A percentile compares a stretch with the other conserved stretches of the same genome.
Conservation (phyloP, 2,797 vertebrate species). For the Sebastes melanostomus region DNA sequence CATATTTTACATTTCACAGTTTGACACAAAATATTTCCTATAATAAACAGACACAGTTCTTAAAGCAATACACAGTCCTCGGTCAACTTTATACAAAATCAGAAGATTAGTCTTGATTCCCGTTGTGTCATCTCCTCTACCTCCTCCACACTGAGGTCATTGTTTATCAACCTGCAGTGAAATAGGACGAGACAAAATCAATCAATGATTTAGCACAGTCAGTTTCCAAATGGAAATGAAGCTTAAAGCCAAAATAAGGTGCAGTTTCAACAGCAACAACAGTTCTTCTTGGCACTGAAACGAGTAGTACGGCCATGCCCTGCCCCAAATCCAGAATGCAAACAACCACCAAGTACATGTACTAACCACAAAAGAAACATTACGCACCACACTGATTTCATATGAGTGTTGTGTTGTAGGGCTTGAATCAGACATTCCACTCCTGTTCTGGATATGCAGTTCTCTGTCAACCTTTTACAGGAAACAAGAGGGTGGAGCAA, state of each 20-base stretch:
- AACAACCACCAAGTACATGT: background rate
- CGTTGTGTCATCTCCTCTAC: constrained; percentile 67
- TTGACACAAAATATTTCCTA: background rate
- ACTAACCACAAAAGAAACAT: background rate
- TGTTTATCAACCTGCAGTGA: constrained; percentile 83
- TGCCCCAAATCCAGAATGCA: background rate
- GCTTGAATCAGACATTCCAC: constrained; percentile 82
- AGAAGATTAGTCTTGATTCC: constrained; percentile 81
- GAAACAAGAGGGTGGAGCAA: constrained; percentile 23
- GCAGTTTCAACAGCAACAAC: background rate
- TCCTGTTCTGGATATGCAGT: constrained; percentile 80
- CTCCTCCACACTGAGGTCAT: constrained; percentile 81
- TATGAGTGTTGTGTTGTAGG: constrained; percentile 73
- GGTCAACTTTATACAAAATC: constrained; percentile 8
- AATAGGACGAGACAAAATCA: constrained; percentile 14
- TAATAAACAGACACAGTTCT: constrained; percentile 28
- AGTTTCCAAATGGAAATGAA: background rate
- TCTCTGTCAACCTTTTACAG: constrained; percentile 84
- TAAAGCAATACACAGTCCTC: background rate
- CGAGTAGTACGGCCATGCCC: background rate
- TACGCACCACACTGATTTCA: constrained; percentile 86
- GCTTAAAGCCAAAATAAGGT: background rate
- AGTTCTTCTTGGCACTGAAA: background rate
- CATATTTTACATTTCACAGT: background rate
- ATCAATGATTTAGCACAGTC: background rate